Evolutionary conservation across 2,113 vertebrate genomes (phyloP), one percentile per base, ranked within the genome.

Genomic region (Bubo blakistoni): DNA sequence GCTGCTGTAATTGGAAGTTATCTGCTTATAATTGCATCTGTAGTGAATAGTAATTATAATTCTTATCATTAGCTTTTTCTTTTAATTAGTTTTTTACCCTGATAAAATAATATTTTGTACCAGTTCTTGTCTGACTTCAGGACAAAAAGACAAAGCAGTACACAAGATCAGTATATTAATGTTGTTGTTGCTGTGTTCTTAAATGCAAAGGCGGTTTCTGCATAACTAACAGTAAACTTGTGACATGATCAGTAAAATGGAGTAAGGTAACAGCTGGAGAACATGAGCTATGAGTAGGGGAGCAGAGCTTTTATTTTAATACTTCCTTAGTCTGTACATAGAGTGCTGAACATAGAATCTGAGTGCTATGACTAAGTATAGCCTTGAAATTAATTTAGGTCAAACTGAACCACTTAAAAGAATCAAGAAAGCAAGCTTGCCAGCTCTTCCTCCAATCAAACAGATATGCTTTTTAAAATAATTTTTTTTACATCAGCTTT

Each of bases 21-120:
- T 97, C 97, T 97, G 42, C 62, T 72, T 97, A 95, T 98, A 98
- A 98, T 97, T 98, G 93, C 82, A 96, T 97, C 94, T 97, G 96
- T 95, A 94, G 84, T 96, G 90, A 96, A 93, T 84, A 96, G 77
- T 95, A 97, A 98, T 98, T 98, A 97, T 96, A 98, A 97, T 96
- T 97, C 92, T 97, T 98, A 97, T 94, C 84, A 76, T 96, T 97
- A 91, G 29, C 21, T 96, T 97, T 97, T 95, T 88, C 59, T 96
- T 93, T 94, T 97, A 97, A 97, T 98, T 96, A 97, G 40, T 42
- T 95, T 97, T 92, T 76, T 83, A 52, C 61, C 71, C n/a, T 49
- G 66, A 94, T 92, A 97, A 97, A 96, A 95, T 78, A 96, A 20
- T 92, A 87, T 94, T 97, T 97, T 95, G 6, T 91, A 74, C 38